Evolutionary conservation across 2,113 vertebrate species (phyloP), one percentile per base, ranked within the genome.

Genomic region (Himantopus leucocephalus): DNA sequence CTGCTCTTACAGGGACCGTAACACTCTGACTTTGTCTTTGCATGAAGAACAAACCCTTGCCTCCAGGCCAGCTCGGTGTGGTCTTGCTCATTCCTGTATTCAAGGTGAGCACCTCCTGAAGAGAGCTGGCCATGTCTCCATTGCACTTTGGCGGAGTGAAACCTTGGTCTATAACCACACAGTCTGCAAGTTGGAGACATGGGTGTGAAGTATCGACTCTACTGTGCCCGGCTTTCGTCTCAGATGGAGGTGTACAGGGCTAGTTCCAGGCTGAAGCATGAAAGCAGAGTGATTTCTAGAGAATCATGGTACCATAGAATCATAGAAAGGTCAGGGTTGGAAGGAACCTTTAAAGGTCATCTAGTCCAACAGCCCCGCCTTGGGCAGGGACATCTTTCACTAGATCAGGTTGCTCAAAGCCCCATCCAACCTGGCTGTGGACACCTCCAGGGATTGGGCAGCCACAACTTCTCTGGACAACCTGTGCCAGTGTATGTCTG

Each of bases 1-100:
- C 27, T 43, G 14, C 41, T 66, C 12, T 34, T 48, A 30, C 1
- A 5, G 9, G 18, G 8, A 47, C 21, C 0, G 0, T 20, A 59
- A 71, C 24, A 21, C 30, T 79, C 34, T 75, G 20, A 50, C 8
- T 78, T 82, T 66, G 22, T 43, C 53, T 10, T 20, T n/a, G 13
- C 17, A 20, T 23, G 48, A 85, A 72, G 43, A 77, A 39, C 32
- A 63, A 58, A 45, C 14, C 6, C 10, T 27, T 14, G 39, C 48
- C 35, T 85, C 23, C 32, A 62, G 17, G 20, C 23, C 24, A 74
- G 17, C 12, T 20, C 68, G 72, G 14, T 68, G 47, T 12, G 41
- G 12, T 45, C 41, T 68, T 78, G 32, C 39, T 91, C 27, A n/a
- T 37, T 62, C 20, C 23, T 48, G 10, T 67, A 30, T 43, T 83